These are phyloP conservation scores for Scrobipalpa atriplicella DNA, from an alignment of 2,888 invertebrate genomes.

Conservation along the genomic window DNA sequence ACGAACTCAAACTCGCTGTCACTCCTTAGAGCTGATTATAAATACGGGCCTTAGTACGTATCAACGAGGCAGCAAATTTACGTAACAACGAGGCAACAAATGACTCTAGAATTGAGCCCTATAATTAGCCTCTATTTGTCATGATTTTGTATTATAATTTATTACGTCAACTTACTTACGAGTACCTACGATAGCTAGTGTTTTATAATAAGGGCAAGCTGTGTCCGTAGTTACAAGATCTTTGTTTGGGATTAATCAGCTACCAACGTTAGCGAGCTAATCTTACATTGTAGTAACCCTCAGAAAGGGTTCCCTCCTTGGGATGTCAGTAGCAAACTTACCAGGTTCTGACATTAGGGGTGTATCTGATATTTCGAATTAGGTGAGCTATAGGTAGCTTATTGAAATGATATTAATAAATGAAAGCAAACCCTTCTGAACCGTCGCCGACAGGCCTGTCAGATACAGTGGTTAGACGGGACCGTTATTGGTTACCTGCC, in stretches of 20 bases:
- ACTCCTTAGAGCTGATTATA: too few relatives aligned
- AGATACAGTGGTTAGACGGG: not conserved
- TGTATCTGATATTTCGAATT: constrained; percentile 18
- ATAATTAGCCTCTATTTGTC: too few relatives aligned
- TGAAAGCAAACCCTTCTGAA: constrained; percentile 14
- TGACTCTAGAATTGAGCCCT: too few relatives aligned
- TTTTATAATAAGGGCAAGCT: not conserved
- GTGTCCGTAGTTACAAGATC: not conserved
- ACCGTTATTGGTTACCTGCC: constrained; percentile 16
- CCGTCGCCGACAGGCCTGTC: not conserved
- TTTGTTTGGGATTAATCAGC: constrained; percentile 38
- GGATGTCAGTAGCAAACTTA: constrained; percentile 37
- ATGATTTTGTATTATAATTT: too few relatives aligned
- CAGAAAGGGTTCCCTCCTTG: constrained; percentile 39
- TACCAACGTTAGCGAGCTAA: constrained; percentile 36
- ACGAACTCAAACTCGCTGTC: too few relatives aligned
- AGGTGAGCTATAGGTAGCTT: constrained; percentile 27
- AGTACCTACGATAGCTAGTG: too few relatives aligned
- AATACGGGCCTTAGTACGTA: too few relatives aligned
- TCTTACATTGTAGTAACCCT: constrained; percentile 38
- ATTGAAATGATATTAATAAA: constrained; percentile 28
- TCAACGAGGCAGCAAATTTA: too few relatives aligned
- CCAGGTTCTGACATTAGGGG: constrained; percentile 17
- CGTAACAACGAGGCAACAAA: too few relatives aligned
- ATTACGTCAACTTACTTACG: too few relatives aligned